Evolutionary conservation across 1,140 invertebrate genomes (phyloP), one percentile per base, ranked within the genome.

Genomic region (Drosophila leontia): DNA sequence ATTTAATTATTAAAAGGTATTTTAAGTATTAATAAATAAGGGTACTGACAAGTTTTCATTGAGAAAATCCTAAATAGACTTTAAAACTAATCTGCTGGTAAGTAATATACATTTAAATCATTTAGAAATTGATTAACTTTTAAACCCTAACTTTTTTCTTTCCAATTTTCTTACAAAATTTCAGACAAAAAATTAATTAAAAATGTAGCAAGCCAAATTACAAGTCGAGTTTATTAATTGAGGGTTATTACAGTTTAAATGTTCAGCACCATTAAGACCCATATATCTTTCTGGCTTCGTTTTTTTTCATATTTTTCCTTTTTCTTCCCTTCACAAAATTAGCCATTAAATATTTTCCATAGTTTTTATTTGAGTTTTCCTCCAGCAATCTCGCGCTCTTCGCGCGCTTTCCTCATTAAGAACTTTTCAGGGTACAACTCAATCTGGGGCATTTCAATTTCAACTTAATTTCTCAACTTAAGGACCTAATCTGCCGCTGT

Each of bases 401-500:
- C 39, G 26, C 39, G 26, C 65, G 17, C 45, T 37, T 42, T 58
- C 41, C 41, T 77, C 75, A 78, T 78, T 78, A 56, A 42, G 63
- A 77, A 78, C 56, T 78, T 78, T 68, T 63, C 23, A n/a, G 51
- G 50, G 51, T 15, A 17, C 32, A 76, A 78, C 75, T 57, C 75
- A 78, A 62, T 78, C 76, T 61, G 57, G 68, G 71, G 23, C 69
- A 88, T 88, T 86, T 82, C 83, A 83, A 88, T 86, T 72, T 80
- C 77, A 84, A 83, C 72, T 88, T 83, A 83, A 87, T 87, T 88
- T 83, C 41, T 59, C 76, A 87, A 87, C 83, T 87, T 84, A 84
- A 78, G 80, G 74, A 68, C 56, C 83, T 80, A 88, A 87, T 87
- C 80, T 84, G 75, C 35, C 64, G 63, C 79, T 85, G 82, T 85